phyloP scores from a whole-genome alignment of 1,140 invertebrate species.

The Aphaenogaster ashmeadi region DNA sequence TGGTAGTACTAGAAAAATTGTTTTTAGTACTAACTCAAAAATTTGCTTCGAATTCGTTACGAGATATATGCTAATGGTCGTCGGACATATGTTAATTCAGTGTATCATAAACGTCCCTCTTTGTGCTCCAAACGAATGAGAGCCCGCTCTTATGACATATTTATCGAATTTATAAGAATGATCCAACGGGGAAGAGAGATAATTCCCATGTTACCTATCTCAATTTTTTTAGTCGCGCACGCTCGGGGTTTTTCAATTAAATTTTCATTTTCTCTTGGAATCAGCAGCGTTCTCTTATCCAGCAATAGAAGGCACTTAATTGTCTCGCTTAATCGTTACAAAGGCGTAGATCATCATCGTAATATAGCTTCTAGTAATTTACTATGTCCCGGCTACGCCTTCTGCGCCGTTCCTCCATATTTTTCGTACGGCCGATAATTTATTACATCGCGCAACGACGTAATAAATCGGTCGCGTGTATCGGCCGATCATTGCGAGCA shows the following conservation, averaged over 20 bases:
- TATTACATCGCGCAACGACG: background rate
- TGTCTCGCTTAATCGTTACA: slow-evolving; percentile 55
- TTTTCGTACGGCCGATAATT: slow-evolving; percentile 21
- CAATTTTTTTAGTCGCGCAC: slow-evolving; percentile 29
- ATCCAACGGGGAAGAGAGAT: background rate
- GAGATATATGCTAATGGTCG: background rate
- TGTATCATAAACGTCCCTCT: background rate
- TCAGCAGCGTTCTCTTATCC: slow-evolving; percentile 25
- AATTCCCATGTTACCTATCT: slow-evolving; percentile 2
- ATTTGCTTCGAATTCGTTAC: background rate
- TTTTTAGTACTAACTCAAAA: background rate
- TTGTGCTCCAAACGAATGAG: background rate
- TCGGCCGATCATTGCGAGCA: slow-evolving; percentile 28
- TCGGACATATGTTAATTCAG: background rate
- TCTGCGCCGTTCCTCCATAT: background rate
- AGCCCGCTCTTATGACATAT: background rate
- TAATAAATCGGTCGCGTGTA: slow-evolving; percentile 28
- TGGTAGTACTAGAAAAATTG: too few relatives aligned
- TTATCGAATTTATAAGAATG: slow-evolving; percentile 13
- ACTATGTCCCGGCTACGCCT: background rate
- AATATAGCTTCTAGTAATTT: slow-evolving; percentile 41
- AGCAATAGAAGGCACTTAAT: slow-evolving; percentile 18
- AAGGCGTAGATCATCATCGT: slow-evolving; percentile 16
- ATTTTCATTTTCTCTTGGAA: slow-evolving; percentile 49
- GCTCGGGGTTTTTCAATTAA: slow-evolving; percentile 41